These are phyloP conservation scores for Candoia aspera DNA, from an alignment of 2,113 vertebrate species.

Conservation along the genomic window DNA sequence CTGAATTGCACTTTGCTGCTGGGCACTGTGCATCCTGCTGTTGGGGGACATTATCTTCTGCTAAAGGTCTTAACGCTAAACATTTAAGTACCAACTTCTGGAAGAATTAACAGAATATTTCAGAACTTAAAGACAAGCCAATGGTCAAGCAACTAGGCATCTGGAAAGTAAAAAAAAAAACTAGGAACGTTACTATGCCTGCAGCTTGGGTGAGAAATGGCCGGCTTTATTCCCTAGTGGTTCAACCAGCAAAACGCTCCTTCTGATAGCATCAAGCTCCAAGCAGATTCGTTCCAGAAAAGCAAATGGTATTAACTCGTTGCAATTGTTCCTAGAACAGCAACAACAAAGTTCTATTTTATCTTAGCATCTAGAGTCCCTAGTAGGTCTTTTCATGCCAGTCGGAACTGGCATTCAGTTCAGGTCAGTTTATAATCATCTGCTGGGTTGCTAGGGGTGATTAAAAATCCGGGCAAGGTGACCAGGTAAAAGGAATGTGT, in stretches of 20 bases:
- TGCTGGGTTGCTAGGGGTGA: not conserved
- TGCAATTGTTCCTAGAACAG: not conserved
- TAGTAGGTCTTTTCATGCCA: not conserved
- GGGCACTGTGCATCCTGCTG: no score
- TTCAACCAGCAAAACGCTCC: not conserved
- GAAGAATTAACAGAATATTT: not conserved
- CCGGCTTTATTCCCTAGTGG: not conserved
- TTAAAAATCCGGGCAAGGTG: not conserved
- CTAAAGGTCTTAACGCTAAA: not conserved
- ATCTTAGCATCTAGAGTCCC: not conserved
- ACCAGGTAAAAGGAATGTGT: not conserved
- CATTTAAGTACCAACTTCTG: not conserved
- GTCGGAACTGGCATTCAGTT: not conserved
- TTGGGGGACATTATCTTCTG: no score
- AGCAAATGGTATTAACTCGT: not conserved
- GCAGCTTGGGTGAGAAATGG: not conserved
- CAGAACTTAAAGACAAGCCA: not conserved
- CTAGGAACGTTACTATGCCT: not conserved
- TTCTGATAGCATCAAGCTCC: not conserved
- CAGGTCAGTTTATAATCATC: not conserved
- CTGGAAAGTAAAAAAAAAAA: not conserved
- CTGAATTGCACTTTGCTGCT: no score
- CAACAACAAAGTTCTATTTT: no score
- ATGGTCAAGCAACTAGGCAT: not conserved
- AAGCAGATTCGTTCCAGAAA: not conserved